A percentile compares a stretch with the other conserved stretches of the same genome.
Evolutionary conservation across 2,888 invertebrate genomes (phyloP).

Genomic region (Sylvicola cinctus): DNA sequence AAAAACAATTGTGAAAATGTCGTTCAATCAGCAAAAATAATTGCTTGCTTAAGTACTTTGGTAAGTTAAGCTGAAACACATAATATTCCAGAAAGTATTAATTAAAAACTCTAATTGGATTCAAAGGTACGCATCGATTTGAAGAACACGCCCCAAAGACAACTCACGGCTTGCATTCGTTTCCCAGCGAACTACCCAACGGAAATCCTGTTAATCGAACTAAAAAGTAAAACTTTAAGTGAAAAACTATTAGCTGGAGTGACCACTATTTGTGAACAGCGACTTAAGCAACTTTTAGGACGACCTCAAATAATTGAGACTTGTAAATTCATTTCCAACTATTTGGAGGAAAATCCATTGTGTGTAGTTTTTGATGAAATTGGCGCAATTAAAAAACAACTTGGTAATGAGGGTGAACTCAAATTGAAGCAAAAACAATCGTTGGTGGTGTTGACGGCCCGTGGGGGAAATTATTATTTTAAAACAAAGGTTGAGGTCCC

Average conservation of each 20-base stretch:
- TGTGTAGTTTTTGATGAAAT: conserved; percentile 55
- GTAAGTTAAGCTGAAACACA: not conserved
- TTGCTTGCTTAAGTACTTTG: not conserved
- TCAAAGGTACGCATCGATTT: conserved; percentile 33
- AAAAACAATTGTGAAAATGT: not conserved
- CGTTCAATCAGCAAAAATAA: not conserved
- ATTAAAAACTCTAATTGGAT: not conserved
- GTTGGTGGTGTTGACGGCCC: conserved; percentile 32
- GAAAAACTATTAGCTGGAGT: conserved; percentile 38
- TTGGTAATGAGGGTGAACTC: conserved; percentile 30
- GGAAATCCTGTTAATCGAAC: conserved; percentile 35
- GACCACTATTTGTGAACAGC: conserved; percentile 37
- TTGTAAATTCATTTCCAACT: conserved; percentile 38
- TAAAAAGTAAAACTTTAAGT: conserved; percentile 47
- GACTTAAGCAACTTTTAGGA: conserved; percentile 33
- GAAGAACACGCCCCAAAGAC: conserved; percentile 38
- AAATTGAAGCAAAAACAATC: conserved; percentile 46
- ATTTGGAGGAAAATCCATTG: conserved; percentile 45
- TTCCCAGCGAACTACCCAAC: conserved; percentile 43
- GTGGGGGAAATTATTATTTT: conserved; percentile 36
- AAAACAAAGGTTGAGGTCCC: conserved; percentile 37
- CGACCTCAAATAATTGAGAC: conserved; percentile 37
- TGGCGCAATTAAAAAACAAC: conserved; percentile 30
- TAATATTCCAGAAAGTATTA: not conserved
- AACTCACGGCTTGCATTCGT: conserved; percentile 39